Evolutionary conservation across 2,797 vertebrate genomes (phyloP), one percentile per base, ranked within the genome.

Genomic region (Geotrypetes seraphini): DNA sequence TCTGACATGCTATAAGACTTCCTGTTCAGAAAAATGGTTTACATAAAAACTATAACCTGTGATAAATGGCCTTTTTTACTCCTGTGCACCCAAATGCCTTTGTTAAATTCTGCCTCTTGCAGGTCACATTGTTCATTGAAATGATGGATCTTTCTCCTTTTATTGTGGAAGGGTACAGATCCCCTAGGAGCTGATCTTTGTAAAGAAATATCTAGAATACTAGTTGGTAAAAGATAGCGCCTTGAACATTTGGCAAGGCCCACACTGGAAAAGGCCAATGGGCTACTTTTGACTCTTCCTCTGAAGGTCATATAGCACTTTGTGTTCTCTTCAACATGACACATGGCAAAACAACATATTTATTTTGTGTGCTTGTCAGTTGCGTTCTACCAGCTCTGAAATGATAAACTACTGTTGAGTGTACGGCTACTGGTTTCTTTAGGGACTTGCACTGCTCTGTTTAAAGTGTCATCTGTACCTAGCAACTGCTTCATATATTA

Each of bases 291-390:
- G 56, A 45, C 36, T 59, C 23, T 22, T 47, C 32, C 28, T 58
- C 43, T 57, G 73, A 74, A 76, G 78, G 69, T 74, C 73, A 68
- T 19, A 23, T 31, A 57, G 43, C 43, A 28, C 57, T 68, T 60
- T 40, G 16, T 74, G 44, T 70, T 69, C 73, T 59, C 66, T 36
- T 24, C 19, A 4, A 59, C 40, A 41, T 65, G 75, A 75, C 68
- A 62, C 40, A 34, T 58, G 75, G 65, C 69, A 77, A 70, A 74
- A 72, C 64, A 60, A 68, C 73, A 66, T 63, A 65, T 67, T 69
- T 66, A 64, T 71, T n/a, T 68, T 72, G 30, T 69, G 53, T 72
- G 68, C 59, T 60, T 77, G 75, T 79, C 73, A 75, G 60, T 60
- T 68, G 55, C 43, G 22, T 69, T 78, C 53, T 55, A 49, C 41